Conservation (phyloP, 2,888 invertebrate genomes). For the Carcina quercana region DNA sequence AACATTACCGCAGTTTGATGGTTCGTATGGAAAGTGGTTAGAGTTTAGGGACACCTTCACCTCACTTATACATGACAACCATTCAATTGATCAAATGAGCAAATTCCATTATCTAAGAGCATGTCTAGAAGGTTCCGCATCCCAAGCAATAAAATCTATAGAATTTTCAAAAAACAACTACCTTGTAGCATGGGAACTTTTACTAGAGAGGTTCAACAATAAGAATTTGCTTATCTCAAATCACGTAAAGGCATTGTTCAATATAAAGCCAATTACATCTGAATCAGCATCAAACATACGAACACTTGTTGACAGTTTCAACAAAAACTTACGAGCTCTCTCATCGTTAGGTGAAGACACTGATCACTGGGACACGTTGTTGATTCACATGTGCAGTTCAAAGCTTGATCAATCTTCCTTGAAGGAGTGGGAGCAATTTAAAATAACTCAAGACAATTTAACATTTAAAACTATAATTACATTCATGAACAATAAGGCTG, state of each 20-base stretch:
- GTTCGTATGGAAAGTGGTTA: not conserved
- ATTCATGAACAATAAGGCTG: too few relatives aligned
- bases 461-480: too few relatives aligned
- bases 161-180: too few relatives aligned
- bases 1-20: not conserved
- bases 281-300: slow-evolving; percentile 13
- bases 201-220: slow-evolving; percentile 10
- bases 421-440: too few relatives aligned
- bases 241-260: slow-evolving; percentile 19
- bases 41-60: too few relatives aligned
- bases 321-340: slow-evolving; percentile 12
- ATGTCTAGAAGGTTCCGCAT: too few relatives aligned
- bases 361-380: slow-evolving; percentile 11
- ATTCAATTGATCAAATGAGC: too few relatives aligned
- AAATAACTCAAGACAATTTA: too few relatives aligned
- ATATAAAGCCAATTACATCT: slow-evolving; percentile 11
- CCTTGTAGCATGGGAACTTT: slow-evolving; percentile 1
- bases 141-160: too few relatives aligned
- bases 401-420: slow-evolving; percentile 10
- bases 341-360: slow-evolving; percentile 9
- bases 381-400: slow-evolving; percentile 10
- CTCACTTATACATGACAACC: too few relatives aligned
- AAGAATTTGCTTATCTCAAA: slow-evolving; percentile 17
- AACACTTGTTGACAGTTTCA: slow-evolving; percentile 12
- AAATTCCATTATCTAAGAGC: too few relatives aligned